phyloP scores from a whole-genome alignment of 1,140 invertebrate species.

The Neuroterus valhalla region DNA sequence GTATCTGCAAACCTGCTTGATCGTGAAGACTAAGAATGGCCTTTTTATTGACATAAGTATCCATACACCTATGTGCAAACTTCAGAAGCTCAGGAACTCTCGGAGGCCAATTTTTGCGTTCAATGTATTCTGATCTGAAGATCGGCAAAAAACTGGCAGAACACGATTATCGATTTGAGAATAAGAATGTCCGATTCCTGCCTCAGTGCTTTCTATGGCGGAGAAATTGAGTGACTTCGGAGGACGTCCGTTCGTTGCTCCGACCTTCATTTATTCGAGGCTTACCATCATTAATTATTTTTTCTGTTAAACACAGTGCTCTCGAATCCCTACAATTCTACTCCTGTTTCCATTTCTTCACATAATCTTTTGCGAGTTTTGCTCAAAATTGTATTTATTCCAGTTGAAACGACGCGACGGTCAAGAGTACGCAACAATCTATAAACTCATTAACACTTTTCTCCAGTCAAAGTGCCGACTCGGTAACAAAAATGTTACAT shows the following conservation, averaged over 20 bases:
- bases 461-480: no score
- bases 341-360: background rate
- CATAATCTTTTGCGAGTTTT: no score
- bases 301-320: background rate
- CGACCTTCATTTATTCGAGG: conserved; percentile 33
- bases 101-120: background rate
- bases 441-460: no score
- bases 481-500: no score
- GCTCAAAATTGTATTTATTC: no score
- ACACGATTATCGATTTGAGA: conserved; percentile 14
- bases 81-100: background rate
- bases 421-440: no score
- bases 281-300: background rate
- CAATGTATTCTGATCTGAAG: background rate
- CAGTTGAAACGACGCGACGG: no score
- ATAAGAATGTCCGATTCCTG: conserved; percentile 22
- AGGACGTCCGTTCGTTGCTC: conserved; percentile 39
- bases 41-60: background rate
- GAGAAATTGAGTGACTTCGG: conserved; percentile 37
- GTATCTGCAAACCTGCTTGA: conserved; percentile 13
- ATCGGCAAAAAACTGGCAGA: no score
- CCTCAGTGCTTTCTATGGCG: background rate
- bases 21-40: conserved; percentile 1
- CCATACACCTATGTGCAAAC: background rate
- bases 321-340: conserved; percentile 2